Evolutionary conservation across 2,113 vertebrate species (phyloP), one percentile per base, ranked within the genome.

Genomic region (Zosterops pallidus): DNA sequence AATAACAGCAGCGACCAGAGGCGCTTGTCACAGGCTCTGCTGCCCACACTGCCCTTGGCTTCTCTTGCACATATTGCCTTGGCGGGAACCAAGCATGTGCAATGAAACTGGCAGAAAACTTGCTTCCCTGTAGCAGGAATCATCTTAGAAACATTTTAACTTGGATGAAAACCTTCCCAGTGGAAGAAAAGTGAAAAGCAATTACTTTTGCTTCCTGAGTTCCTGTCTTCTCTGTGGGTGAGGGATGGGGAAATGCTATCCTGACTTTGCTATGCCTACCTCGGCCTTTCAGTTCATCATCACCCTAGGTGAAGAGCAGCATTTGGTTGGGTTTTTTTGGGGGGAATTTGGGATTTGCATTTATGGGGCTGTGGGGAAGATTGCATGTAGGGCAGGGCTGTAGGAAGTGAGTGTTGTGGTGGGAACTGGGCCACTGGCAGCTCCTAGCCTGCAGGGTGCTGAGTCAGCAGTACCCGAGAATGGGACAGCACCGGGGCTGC

Each of bases 21-120:
- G 53, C 0, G 0, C 29, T 31, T 8, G 33, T 11, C 6, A 20
- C 3, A 1, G 11, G 17, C 39, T 39, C 39, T 39, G 39, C 46
- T 74, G 29, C 41, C 67, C 6, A 2, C 12, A 0, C 53, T 17
- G 26, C 37, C 60, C 35, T 23, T 29, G 1, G 28, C 42, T 63
- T 28, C 67, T 56, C 53, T 31, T 37, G 26, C 59, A 2, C 4
- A 5, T 18, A 29, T 56, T 68, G 31, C 41, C 41, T 47, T 19
- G 47, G 39, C 75, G 29, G 33, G 68, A 86, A 4, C 26, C 31
- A 6, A 6, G 44, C 1, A 0, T 5, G 37, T 33, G 59, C 5
- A 1, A 0, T 33, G 20, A 21, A 72, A 44, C 37, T 8, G 4
- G 76, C 52, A 67, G 56, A 49, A 89, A 42, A 18, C 6, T 39